These are phyloP conservation scores for Ursus arctos DNA, from an alignment of 2,113 vertebrate species.

Conservation along the genomic window DNA sequence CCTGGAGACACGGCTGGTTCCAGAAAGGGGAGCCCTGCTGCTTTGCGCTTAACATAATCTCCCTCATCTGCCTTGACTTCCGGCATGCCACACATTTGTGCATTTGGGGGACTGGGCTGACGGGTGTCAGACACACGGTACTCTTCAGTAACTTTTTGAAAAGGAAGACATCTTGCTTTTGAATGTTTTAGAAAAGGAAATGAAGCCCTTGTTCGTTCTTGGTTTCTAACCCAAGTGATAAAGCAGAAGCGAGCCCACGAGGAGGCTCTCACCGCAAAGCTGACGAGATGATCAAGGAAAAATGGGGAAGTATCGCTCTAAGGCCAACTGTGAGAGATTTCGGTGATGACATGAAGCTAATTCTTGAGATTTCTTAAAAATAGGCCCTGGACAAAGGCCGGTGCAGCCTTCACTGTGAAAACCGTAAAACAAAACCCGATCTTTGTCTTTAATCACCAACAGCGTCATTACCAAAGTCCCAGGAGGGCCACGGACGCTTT, in stretches of 20 bases:
- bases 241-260: neutral
- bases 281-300: neutral
- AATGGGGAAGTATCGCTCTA: too few relatives aligned
- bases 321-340: neutral
- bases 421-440: neutral
- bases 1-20: neutral
- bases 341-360: neutral
- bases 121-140: accelerated
- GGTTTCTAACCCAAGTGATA: neutral
- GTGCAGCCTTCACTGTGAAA: neutral
- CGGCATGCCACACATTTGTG: neutral
- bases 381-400: neutral
- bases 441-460: neutral
- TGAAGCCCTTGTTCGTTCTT: neutral
- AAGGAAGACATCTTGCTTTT: neutral
- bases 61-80: neutral
- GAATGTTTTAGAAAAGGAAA: neutral
- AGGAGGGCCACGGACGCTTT: too few relatives aligned
- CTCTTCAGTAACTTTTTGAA: neutral
- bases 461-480: accelerated
- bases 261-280: neutral
- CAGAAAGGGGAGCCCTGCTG: neutral
- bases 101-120: neutral
- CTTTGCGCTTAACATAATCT: neutral
- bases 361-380: neutral